A percentile compares a stretch with the other conserved stretches of the same genome.
Evolutionary conservation across 2,797 vertebrate genomes (phyloP).

Genomic region (Ctenosaura bakeri): DNA sequence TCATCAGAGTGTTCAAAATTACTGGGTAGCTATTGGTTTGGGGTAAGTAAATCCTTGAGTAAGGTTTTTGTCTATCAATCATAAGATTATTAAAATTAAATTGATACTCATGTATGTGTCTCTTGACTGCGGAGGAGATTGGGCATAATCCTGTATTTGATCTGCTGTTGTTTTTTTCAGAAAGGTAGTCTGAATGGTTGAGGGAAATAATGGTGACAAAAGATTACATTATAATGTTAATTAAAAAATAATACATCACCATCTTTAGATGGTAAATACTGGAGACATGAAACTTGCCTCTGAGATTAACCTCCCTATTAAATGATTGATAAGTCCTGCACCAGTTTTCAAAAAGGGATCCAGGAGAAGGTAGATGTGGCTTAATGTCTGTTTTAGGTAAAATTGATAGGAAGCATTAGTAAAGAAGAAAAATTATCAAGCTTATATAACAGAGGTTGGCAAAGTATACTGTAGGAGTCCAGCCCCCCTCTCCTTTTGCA

Average conservation of each 20-base stretch:
- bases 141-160: neutral
- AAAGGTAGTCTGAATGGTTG: neutral
- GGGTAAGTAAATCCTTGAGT: conserved; percentile 83
- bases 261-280: neutral
- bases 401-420: neutral
- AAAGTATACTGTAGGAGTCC: too few species aligned
- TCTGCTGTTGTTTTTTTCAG: neutral
- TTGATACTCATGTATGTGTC: neutral
- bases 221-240: neutral
- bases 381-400: too few species aligned
- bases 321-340: neutral
- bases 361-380: too few species aligned
- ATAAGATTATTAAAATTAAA: neutral
- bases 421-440: neutral
- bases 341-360: neutral
- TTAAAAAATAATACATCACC: neutral
- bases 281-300: neutral
- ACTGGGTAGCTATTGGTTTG: conserved; percentile 96
- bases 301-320: neutral
- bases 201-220: neutral
- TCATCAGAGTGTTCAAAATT: conserved; percentile 90
- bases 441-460: neutral
- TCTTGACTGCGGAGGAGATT: neutral
- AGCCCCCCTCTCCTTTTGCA: too few species aligned
- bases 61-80: neutral